A percentile compares a stretch with the other conserved stretches of the same genome.
Evolutionary conservation across 2,113 vertebrate genomes (phyloP).

Genomic region (Sturnira hondurensis): DNA sequence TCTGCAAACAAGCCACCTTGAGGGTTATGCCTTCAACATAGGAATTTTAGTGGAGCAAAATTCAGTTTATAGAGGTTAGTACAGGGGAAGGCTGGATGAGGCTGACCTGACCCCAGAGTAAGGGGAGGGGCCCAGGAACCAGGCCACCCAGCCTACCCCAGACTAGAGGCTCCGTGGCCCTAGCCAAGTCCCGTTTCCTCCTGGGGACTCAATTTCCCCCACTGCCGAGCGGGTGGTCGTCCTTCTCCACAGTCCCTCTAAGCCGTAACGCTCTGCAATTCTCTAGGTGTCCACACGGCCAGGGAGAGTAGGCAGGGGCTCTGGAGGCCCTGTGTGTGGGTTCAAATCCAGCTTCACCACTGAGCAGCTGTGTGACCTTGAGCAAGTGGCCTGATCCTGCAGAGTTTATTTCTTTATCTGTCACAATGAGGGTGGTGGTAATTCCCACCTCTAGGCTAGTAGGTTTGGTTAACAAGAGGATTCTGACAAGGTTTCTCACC

Average conservation of each 20-base stretch:
- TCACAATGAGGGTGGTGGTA: fast-evolving
- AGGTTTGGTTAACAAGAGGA: background rate
- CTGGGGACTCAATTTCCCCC: background rate
- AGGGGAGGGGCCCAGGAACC: background rate
- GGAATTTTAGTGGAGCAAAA: background rate
- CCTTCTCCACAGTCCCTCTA: background rate
- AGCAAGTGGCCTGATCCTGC: background rate
- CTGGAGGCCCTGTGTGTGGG: background rate
- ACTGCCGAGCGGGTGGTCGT: background rate
- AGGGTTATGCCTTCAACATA: background rate
- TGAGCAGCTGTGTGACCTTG: background rate
- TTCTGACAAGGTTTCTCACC: background rate
- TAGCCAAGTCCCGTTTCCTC: background rate
- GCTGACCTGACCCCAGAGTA: background rate
- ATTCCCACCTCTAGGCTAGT: background rate
- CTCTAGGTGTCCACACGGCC: background rate
- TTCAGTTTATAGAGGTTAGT: background rate
- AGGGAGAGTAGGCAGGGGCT: background rate
- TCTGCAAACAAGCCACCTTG: background rate
- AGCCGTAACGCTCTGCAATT: background rate
- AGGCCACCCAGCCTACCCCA: background rate
- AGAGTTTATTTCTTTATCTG: background rate
- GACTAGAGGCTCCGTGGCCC: background rate
- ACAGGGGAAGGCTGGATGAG: background rate
- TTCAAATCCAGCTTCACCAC: background rate